A percentile compares a stretch with the other conserved stretches of the same genome.
These are phyloP conservation scores for Holotrichia oblita DNA, from an alignment of 1,140 invertebrate species.

Conservation along the genomic window DNA sequence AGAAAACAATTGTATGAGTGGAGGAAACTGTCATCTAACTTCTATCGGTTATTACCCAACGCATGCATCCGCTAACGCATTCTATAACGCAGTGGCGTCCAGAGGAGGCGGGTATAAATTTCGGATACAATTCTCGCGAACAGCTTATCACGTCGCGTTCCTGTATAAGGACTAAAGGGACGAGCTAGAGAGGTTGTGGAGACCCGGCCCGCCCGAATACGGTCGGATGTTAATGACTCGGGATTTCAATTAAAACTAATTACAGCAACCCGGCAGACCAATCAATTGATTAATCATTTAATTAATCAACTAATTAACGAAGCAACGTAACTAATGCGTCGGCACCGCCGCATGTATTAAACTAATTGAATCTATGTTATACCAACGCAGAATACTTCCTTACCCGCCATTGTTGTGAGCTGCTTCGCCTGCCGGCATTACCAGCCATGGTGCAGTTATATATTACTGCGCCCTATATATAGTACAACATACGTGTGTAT, in stretches of 20 bases:
- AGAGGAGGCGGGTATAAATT: neutral
- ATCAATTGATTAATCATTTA: conserved; percentile 61
- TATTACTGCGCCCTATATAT: neutral
- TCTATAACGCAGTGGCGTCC: neutral
- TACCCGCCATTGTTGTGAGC: neutral
- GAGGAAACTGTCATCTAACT: too few species aligned
- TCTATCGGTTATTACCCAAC: too few species aligned
- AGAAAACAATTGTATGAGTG: too few species aligned
- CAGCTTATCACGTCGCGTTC: neutral
- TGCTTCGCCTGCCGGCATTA: neutral
- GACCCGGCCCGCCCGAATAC: neutral
- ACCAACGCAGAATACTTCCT: conserved; percentile 16
- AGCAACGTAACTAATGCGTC: conserved; percentile 57
- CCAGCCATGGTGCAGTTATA: neutral
- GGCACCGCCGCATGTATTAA: conserved; percentile 45
- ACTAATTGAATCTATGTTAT: conserved; percentile 52
- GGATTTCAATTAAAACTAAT: conserved; percentile 60
- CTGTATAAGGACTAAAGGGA: neutral
- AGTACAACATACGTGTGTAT: too few species aligned
- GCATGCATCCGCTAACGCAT: too few species aligned
- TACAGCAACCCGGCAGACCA: conserved; percentile 57
- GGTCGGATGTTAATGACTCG: conserved; percentile 56
- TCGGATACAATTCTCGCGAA: neutral
- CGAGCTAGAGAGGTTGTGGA: neutral
- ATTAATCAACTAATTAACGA: conserved; percentile 59